Percentiles rank a stretch among this genome's conserved stretches.
phyloP scores from a whole-genome alignment of 2,113 vertebrate genomes.

The Nipponia nippon region DNA sequence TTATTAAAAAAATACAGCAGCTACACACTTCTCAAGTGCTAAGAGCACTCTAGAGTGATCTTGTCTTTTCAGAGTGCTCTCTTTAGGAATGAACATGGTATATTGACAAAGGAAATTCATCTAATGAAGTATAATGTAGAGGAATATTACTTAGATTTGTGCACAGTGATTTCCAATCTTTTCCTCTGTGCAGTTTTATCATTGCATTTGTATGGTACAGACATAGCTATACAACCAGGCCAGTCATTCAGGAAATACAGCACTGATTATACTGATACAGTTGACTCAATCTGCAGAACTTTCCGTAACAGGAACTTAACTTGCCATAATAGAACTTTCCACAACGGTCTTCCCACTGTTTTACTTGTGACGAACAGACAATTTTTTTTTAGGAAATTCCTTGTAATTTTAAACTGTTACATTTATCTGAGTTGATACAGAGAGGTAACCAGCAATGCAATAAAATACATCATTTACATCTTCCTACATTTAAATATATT shows the following conservation, averaged over 20 bases:
- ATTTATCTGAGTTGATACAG: slow-evolving; percentile 56
- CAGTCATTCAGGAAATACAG: slow-evolving; percentile 32
- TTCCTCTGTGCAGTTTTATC: slow-evolving; percentile 49
- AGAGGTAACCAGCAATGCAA: slow-evolving; percentile 59
- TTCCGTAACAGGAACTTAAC: not conserved
- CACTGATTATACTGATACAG: slow-evolving; percentile 47
- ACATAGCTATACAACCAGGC: not conserved
- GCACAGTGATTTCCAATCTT: slow-evolving; percentile 45
- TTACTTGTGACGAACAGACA: slow-evolving; percentile 38
- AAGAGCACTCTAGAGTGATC: slow-evolving; percentile 51
- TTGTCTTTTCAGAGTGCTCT: slow-evolving; percentile 46
- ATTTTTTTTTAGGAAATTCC: slow-evolving; percentile 20
- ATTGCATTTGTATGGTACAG: slow-evolving; percentile 50
- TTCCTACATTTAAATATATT: slow-evolving; percentile 72
- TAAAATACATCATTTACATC: slow-evolving; percentile 68
- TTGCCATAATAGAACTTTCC: too few relatives aligned
- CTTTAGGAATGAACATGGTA: slow-evolving; percentile 34
- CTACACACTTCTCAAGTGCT: not conserved
- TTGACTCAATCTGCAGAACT: slow-evolving; percentile 59
- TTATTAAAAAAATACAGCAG: not conserved
- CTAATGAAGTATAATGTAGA: slow-evolving; percentile 60
- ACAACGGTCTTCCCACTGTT: slow-evolving; percentile 7
- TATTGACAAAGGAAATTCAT: slow-evolving; percentile 57
- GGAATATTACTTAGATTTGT: slow-evolving; percentile 48
- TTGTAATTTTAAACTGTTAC: slow-evolving; percentile 36